Evolutionary conservation across 2,888 invertebrate species (phyloP), one percentile per base, ranked within the genome.

Genomic region (Xestia sexstrigata): DNA sequence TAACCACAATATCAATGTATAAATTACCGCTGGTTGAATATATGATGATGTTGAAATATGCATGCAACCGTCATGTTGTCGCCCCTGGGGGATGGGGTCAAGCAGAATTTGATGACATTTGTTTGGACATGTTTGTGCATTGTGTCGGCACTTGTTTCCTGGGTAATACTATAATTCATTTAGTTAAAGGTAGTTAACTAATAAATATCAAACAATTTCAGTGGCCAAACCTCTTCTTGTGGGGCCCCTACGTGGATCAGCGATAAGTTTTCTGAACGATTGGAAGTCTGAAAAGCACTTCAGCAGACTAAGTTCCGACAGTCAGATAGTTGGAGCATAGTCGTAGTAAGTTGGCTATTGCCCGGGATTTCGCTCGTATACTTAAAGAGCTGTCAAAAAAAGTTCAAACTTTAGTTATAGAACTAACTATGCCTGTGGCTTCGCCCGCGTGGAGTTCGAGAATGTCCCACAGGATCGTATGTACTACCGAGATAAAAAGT

Each of bases 31-130:
- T 47, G 47, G 73, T 45, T 45, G 42, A 58, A 83, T 68, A 62
- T 58, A 20, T 63, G 17, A 76, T 70, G 30, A 63, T 70, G 45
- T 70, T 80, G 62, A 72, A 84, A 81, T 84, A 81, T 85, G 81
- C 58, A 85, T 85, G 72, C 42, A 60, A 60, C 39, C 52, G 60
- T 52, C 82, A 70, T 74, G 70, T 66, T 58, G 39, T 35, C 58
- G 42, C 39, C 42, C 70, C 76, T 23, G 39, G 52, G 52, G 76
- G 70, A 70, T 79, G 15, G 17, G 45, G 70, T 70, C 69, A 81
- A 76, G 52, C 67, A 63, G 76, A 85, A 85, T 81, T 73, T 23
- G 70, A 68, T 76, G 39, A 47, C 70, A 60, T 70, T 80, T 70
- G 81, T 75, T 81, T 30, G 42, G 39, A 11, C 55, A 58, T 67